Conservation (phyloP, 2,888 invertebrate genomes). For the Lithophane leautieri region DNA sequence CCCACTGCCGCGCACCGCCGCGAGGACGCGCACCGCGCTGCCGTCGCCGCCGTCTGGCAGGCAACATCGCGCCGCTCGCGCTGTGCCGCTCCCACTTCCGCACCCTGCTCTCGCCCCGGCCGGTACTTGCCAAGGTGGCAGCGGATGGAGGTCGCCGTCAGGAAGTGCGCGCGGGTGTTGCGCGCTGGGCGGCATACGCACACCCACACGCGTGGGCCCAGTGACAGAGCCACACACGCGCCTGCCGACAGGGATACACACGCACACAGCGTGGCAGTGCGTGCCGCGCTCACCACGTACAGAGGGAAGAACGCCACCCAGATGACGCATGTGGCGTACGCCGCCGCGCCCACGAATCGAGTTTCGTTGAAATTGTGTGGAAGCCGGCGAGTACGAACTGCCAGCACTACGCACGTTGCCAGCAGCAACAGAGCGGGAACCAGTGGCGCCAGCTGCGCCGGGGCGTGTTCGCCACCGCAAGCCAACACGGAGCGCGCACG, state of each 20-base stretch:
- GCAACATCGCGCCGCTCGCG: constrained; percentile 41
- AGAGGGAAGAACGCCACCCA: constrained; percentile 95
- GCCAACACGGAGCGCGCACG: constrained; percentile 90
- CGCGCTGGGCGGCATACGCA: constrained; percentile 94
- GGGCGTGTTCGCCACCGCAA: constrained; percentile 90
- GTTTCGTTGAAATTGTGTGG: constrained; percentile 96
- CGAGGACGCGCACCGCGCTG: constrained; percentile 48
- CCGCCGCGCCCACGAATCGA: constrained; percentile 94
- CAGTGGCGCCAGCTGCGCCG: constrained; percentile 91
- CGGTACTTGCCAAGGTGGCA: constrained; percentile 91
- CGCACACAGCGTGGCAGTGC: constrained; percentile 86
- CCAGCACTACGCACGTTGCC: constrained; percentile 93
- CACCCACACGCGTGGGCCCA: constrained; percentile 93
- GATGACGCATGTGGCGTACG: constrained; percentile 94
- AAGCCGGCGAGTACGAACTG: constrained; percentile 94
- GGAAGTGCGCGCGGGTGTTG: constrained; percentile 94
- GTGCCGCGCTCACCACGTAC: constrained; percentile 85
- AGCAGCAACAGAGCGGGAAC: constrained; percentile 93
- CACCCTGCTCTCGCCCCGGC: constrained; percentile 44
- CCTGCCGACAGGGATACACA: constrained; percentile 94
- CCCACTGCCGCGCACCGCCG: constrained; percentile 58
- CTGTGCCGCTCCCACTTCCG: constrained; percentile 18
- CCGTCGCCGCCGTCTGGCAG: constrained; percentile 31
- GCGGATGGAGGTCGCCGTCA: constrained; percentile 93
- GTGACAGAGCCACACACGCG: constrained; percentile 93